These are phyloP conservation scores for Drosophila kikkawai DNA, from an alignment of 1,140 invertebrate species.

Conservation along the genomic window DNA sequence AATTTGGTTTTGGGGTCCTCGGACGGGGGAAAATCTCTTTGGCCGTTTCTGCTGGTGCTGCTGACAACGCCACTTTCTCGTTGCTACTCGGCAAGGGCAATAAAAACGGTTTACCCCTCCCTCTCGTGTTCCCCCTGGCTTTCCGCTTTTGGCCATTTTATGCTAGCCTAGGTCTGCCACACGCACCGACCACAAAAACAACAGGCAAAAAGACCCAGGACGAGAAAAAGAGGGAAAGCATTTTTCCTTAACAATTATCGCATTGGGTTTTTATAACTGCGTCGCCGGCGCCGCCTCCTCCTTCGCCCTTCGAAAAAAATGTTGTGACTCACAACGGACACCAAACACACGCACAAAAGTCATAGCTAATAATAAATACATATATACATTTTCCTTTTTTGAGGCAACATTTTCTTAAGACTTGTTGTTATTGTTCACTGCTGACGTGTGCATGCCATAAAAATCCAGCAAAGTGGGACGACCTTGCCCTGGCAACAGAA, in stretches of 20 bases:
- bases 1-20: slow-evolving; percentile 30
- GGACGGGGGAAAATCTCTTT: slow-evolving; percentile 10
- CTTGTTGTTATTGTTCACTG: slow-evolving; percentile 31
- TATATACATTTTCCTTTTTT: slow-evolving; percentile 23
- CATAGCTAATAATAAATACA: slow-evolving; percentile 63
- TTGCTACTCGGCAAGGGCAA: slow-evolving; percentile 54
- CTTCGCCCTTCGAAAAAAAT: background rate
- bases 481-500: slow-evolving; percentile 47
- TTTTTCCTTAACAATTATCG: slow-evolving; percentile 66
- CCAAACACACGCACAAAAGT: slow-evolving; percentile 43
- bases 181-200: slow-evolving; percentile 40
- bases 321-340: slow-evolving; percentile 30
- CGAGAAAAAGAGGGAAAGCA: background rate
- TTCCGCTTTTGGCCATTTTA: slow-evolving; percentile 48
- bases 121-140: slow-evolving; percentile 23
- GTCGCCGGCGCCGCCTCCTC: background rate
- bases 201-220: slow-evolving; percentile 2
- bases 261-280: slow-evolving; percentile 54
- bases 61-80: slow-evolving; percentile 70
- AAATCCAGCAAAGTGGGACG: slow-evolving; percentile 58
- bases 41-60: slow-evolving; percentile 46
- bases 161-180: slow-evolving; percentile 55
- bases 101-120: slow-evolving; percentile 61
- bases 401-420: slow-evolving; percentile 39
- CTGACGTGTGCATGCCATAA: slow-evolving; percentile 78